A percentile compares a stretch with the other conserved stretches of the same genome.
Conservation (phyloP, 2,113 vertebrate genomes). For the Ascaphus truei region DNA sequence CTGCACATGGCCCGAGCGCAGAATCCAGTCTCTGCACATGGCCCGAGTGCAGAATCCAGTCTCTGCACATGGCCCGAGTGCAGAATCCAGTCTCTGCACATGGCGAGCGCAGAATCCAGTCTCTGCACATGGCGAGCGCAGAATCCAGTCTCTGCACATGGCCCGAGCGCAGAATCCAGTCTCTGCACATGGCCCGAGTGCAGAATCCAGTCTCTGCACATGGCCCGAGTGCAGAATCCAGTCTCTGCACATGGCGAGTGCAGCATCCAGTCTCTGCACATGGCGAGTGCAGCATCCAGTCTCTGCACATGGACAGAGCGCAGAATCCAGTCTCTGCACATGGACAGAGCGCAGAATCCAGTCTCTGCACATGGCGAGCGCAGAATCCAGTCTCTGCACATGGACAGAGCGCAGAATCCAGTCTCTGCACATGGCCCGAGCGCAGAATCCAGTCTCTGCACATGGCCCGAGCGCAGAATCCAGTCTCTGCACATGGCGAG, state of each 20-base stretch:
- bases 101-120: slow-evolving; percentile 1
- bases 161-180: too few relatives aligned
- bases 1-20: too few relatives aligned
- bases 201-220: not conserved
- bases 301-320: not conserved
- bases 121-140: not conserved
- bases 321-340: not conserved
- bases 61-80: not conserved
- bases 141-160: not conserved
- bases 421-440: not conserved
- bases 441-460: not conserved
- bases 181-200: not conserved
- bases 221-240: too few relatives aligned
- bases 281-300: not conserved
- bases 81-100: not conserved
- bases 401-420: too few relatives aligned
- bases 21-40: not conserved
- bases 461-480: too few relatives aligned
- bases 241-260: not conserved
- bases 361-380: not conserved
- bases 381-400: not conserved
- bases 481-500: not conserved
- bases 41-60: too few relatives aligned
- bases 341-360: too few relatives aligned
- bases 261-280: not conserved